Evolutionary conservation across 1,140 invertebrate species (phyloP).

Genomic region (Nasonia longicornis): DNA sequence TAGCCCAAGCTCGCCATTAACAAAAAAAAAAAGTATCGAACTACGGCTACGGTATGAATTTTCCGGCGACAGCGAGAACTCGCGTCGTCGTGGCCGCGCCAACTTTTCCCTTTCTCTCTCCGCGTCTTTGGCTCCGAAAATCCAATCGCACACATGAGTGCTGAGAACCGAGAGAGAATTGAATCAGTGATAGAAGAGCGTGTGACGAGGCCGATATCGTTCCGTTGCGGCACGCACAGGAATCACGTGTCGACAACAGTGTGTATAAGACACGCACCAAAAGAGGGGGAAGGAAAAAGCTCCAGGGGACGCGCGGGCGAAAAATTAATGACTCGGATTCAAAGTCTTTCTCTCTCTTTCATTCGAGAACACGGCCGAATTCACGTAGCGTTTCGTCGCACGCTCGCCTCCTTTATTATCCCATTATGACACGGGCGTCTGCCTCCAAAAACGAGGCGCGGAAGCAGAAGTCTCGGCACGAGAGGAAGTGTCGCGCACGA

Average conservation of each 20-base stretch:
- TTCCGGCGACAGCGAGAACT: neutral
- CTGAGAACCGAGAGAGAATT: slow-evolving; percentile 3
- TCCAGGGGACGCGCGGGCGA: neutral
- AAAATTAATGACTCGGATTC: slow-evolving; percentile 14
- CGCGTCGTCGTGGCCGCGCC: neutral
- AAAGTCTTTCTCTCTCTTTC: neutral
- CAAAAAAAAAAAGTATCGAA: neutral
- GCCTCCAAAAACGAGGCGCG: neutral
- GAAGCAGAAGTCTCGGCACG: neutral
- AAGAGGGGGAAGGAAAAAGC: neutral
- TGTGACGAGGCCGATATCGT: neutral
- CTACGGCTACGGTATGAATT: neutral
- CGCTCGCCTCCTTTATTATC: slow-evolving; percentile 20
- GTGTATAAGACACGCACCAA: too few species aligned
- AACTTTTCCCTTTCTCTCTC: neutral
- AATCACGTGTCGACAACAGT: neutral
- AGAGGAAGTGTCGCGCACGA: slow-evolving; percentile 4
- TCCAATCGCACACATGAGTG: slow-evolving; percentile 2
- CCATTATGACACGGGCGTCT: slow-evolving; percentile 17
- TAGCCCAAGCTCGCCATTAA: neutral
- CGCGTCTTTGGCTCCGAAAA: neutral
- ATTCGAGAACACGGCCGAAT: neutral
- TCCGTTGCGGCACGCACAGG: neutral
- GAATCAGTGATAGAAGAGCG: neutral
- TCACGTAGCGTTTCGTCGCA: slow-evolving; percentile 17